These are phyloP conservation scores for Xanthorhoe spadicearia DNA, from an alignment of 2,888 invertebrate genomes.

Conservation along the genomic window DNA sequence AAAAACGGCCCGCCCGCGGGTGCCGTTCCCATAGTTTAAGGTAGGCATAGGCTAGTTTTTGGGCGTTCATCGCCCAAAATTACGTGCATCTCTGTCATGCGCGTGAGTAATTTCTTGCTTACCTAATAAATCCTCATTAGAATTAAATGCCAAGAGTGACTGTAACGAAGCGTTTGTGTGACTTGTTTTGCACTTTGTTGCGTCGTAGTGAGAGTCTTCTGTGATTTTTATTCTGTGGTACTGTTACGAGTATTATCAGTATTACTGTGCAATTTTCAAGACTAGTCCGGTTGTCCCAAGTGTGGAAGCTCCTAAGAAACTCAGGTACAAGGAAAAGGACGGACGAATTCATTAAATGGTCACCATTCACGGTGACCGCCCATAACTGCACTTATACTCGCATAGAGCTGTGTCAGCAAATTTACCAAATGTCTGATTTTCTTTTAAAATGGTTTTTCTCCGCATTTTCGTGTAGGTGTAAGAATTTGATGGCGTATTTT, in stretches of 20 bases:
- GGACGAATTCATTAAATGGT: conserved; percentile 61
- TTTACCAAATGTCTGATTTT: conserved; percentile 42
- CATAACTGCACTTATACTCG: conserved; percentile 51
- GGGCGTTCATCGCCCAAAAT: too few relatives aligned
- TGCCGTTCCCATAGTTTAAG: too few relatives aligned
- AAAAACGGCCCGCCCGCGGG: neutral
- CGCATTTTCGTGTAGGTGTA: conserved; percentile 45
- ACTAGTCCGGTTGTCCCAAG: neutral
- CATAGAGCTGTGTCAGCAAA: conserved; percentile 57
- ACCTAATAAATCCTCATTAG: too few relatives aligned
- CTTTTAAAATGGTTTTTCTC: conserved; percentile 32
- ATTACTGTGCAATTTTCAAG: neutral
- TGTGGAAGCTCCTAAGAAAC: conserved; percentile 21
- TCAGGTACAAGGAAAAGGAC: conserved; percentile 71
- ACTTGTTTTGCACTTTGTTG: too few relatives aligned
- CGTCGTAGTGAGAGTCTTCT: too few relatives aligned
- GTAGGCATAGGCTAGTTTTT: too few relatives aligned
- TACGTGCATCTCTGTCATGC: too few relatives aligned
- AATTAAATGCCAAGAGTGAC: too few relatives aligned
- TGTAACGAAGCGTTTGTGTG: too few relatives aligned
- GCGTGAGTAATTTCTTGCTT: too few relatives aligned
- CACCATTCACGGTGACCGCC: conserved; percentile 58
- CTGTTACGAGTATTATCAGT: too few relatives aligned
- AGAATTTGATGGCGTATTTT: conserved; percentile 49
- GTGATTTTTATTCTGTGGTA: too few relatives aligned